phyloP scores from a whole-genome alignment of 2,888 invertebrate species.

The Melolontha melolontha region DNA sequence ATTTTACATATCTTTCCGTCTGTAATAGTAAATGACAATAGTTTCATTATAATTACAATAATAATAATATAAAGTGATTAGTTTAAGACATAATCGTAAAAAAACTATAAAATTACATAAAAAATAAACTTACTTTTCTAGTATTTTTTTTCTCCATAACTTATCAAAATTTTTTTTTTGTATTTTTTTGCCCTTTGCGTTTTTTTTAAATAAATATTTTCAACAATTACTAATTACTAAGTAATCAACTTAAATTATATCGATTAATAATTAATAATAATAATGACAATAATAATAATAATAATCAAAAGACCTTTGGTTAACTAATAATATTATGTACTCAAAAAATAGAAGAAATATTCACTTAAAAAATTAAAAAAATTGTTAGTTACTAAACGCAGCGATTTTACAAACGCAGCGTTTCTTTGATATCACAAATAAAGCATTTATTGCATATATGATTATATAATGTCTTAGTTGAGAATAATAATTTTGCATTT shows the following conservation, averaged over 20 bases:
- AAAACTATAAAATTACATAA: constrained; percentile 63
- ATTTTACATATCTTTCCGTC: constrained; percentile 1
- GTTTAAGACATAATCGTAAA: constrained; percentile 54
- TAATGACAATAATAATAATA: constrained; percentile 47
- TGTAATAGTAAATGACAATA: not conserved
- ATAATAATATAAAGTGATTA: constrained; percentile 51
- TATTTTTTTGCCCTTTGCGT: constrained; percentile 11
- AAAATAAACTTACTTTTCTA: constrained; percentile 51
- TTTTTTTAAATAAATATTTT: constrained; percentile 34
- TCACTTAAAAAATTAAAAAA: not conserved
- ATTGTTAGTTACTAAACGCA: no score
- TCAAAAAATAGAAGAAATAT: constrained; percentile 25
- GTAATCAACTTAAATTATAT: constrained; percentile 27
- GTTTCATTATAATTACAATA: constrained; percentile 1
- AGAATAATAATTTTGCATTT: no score
- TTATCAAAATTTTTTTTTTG: constrained; percentile 39
- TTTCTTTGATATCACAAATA: no score
- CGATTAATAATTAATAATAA: not conserved
- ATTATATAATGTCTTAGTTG: no score
- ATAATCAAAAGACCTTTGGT: constrained; percentile 61
- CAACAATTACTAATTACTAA: constrained; percentile 53
- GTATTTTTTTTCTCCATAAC: constrained; percentile 42
- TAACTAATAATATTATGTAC: constrained; percentile 51
- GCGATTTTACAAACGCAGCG: no score
- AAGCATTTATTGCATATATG: no score